Base-by-base conservation (phyloP, 2,888 invertebrate genomes). In the Andrena fulva region DNA sequence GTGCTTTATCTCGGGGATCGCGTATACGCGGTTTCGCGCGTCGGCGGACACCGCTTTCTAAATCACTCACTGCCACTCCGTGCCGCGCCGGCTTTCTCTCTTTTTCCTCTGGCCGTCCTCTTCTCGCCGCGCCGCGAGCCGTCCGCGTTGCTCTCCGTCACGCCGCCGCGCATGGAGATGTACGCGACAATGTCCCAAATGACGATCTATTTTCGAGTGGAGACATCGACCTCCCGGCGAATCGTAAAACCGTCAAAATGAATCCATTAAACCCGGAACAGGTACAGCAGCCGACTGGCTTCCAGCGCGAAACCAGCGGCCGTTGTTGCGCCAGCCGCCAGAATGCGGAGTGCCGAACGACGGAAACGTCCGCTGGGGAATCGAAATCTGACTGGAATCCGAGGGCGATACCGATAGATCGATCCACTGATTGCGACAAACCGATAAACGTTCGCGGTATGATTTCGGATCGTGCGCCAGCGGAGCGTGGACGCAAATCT, bases 11-110 rank as follows among this genome's bases (percentile, higher is more conserved):
- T 89, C 50, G 42, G n/a, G 74, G 88, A 91, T 91, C 90, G 89
- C 86, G 50, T 29, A 7, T 54, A 80, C 85, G 84, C 83, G 86
- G 84, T 89, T 87, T 85, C 86, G 81, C 85, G 91, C 90, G 91
- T 91, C 89, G 90, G 89, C 85, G 90, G 91, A 91, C 89, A 84
- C 59, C 84, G 91, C 90, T 91, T 91, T 91, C 91, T 91, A 91
- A 91, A 91, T 91, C 91, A 90, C 85, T 88, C 85, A 77, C 84
- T 84, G 88, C 80, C 87, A 83, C 80, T 80, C 77, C 77, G 59
- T 76, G 42, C 27, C 48, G 50, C 33, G 42, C 24, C 64, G 59
- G 64, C 77, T 85, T 88, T 87, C 88, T 88, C 88, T 76, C 84
- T 84, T 88, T 88, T 81, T 82, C 88, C 72, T 77, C 63, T 8